Base-by-base conservation (phyloP, 1,140 invertebrate species). In the Amphibalanus amphitrite region DNA sequence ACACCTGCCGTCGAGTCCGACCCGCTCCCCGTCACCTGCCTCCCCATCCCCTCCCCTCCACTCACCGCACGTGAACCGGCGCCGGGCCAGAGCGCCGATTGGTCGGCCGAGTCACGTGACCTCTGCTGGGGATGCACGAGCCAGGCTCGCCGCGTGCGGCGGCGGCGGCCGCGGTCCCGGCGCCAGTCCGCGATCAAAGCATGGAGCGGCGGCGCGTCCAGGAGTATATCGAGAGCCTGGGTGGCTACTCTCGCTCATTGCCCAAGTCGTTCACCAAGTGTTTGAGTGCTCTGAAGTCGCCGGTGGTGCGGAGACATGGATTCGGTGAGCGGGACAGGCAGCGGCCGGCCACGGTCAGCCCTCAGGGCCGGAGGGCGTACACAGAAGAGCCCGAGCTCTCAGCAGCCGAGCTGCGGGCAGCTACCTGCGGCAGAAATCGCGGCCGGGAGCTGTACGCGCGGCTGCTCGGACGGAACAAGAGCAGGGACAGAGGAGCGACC, bases 251-350 rank as follows among this genome's bases (percentile, higher is more conserved):
- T 8, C 47, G 47, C 47, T 59, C 47, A 20, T 20, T 59, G 47
- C 47, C 47, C 47, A 59, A 59, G 47, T 59, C 47, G 47, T 59
- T 59, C 47, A 59, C 47, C 47, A 59, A 59, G 47, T 59, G 47
- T 59, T 20, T 59, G 47, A 23, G 47, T 23, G 47, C 20, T 8
- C 47, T 59, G 10, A 59, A 59, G 47, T 59, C 47, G 13, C 47
- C 47, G 47, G 13, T 3, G 47, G 47, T 20, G 47, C 13, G 13
- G 6, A 13, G 47, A 59, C 47, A 59, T 23, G 20, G 47, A 1
- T 59, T 13, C 47, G 47, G 47, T n/a, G n/a, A n/a, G n/a, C n/a
- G n/a, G 1, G 20, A 59, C 6, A 59, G 13, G 17, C 47, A 8
- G 47, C 47, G 13, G 47, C 47, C 33, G 33, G 47, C 47, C 10